phyloP scores from a whole-genome alignment of 2,113 vertebrate genomes.

The Casuarius casuarius region DNA sequence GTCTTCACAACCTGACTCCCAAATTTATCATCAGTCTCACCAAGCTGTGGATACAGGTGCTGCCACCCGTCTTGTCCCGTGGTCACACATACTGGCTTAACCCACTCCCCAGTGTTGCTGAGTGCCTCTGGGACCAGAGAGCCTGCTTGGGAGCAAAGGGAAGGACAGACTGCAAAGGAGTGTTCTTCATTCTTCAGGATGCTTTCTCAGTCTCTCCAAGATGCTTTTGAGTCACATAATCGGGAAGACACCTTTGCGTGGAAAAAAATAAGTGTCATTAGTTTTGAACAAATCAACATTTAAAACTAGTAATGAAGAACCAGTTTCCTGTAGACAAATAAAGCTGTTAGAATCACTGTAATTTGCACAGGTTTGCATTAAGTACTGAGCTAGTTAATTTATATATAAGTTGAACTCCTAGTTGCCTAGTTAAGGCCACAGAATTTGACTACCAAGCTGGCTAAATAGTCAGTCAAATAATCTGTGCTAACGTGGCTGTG shows the following conservation, averaged over 20 bases:
- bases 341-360: neutral
- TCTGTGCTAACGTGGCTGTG: neutral
- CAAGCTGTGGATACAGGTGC: neutral
- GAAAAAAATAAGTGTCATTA: neutral
- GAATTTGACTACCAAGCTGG: neutral
- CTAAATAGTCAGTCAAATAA: neutral
- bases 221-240: neutral
- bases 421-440: neutral
- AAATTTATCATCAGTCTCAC: neutral
- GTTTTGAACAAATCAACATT: constrained; percentile 7
- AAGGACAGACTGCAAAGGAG: neutral
- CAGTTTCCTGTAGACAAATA: neutral
- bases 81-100: neutral
- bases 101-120: neutral
- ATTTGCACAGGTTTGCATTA: constrained; percentile 29
- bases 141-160: neutral
- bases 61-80: neutral
- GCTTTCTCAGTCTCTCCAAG: neutral
- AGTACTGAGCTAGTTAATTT: constrained; percentile 26
- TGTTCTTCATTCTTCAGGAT: neutral
- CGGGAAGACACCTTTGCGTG: neutral
- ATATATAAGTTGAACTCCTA: neutral
- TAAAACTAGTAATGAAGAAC: constrained; percentile 12
- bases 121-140: neutral
- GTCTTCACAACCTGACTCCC: neutral